Conservation (phyloP, 2,888 invertebrate genomes). For the Pimpla rufipes region DNA sequence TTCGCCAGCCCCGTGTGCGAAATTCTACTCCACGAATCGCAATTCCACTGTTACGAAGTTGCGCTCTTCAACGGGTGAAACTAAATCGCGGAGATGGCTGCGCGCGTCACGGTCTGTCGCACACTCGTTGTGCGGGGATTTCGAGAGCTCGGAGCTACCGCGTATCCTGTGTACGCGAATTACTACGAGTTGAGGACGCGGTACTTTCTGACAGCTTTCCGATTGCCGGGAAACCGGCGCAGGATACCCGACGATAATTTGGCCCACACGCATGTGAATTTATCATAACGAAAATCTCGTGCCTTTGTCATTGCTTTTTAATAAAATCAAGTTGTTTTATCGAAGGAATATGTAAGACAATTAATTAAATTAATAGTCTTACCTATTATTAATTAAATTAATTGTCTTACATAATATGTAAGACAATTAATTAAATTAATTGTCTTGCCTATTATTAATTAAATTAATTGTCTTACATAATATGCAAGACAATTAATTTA, state of each 20-base stretch:
- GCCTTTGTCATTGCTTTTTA: too few species aligned
- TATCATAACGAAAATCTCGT: too few species aligned
- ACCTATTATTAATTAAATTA: too few species aligned
- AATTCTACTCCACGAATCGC: neutral
- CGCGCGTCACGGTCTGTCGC: neutral
- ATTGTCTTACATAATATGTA: too few species aligned
- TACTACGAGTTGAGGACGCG: neutral
- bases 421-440: too few species aligned
- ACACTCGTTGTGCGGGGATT: neutral
- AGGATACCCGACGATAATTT: neutral
- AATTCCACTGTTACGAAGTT: constrained; percentile 11
- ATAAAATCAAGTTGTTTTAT: too few species aligned
- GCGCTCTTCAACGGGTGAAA: neutral
- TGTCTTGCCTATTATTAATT: too few species aligned
- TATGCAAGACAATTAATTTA: too few species aligned
- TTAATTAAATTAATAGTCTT: too few species aligned
- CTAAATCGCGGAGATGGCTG: neutral
- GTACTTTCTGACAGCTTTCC: neutral
- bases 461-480: too few species aligned
- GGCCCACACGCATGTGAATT: neutral
- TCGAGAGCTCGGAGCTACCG: neutral
- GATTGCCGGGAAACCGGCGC: neutral
- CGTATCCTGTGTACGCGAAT: neutral
- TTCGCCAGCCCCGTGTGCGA: neutral
- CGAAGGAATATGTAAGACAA: too few species aligned